Percentiles rank a stretch among this genome's conserved stretches.
These are phyloP conservation scores for Muscicapa striata DNA, from an alignment of 2,797 vertebrate genomes.

Conservation along the genomic window DNA sequence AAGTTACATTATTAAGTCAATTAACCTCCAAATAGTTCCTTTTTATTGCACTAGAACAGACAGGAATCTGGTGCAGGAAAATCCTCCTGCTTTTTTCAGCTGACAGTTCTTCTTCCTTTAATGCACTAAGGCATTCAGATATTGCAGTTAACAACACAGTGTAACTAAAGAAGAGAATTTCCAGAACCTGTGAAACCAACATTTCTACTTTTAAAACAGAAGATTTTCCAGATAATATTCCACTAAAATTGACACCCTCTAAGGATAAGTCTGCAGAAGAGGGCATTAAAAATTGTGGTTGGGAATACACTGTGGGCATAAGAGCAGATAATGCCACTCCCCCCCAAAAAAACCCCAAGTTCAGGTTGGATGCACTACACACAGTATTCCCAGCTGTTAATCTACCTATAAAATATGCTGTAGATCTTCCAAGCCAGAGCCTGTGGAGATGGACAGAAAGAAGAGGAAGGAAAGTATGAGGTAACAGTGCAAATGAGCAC, in stretches of 20 bases:
- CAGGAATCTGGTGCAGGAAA: neutral
- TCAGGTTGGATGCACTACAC: neutral
- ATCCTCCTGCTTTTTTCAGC: neutral
- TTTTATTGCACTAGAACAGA: neutral
- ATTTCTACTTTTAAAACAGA: neutral
- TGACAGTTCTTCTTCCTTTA: neutral
- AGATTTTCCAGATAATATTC: neutral
- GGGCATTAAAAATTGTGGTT: neutral
- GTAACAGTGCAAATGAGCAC: neutral
- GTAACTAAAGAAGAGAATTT: neutral
- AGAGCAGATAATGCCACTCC: neutral
- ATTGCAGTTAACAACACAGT: neutral
- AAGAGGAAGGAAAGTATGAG: neutral
- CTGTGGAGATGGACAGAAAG: neutral
- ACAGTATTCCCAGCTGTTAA: neutral
- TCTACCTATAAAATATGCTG: neutral
- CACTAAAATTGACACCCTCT: neutral
- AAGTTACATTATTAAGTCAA: neutral
- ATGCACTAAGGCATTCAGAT: neutral
- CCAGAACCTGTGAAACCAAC: neutral
- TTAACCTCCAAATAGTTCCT: neutral
- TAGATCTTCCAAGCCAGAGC: neutral
- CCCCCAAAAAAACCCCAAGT: accelerated
- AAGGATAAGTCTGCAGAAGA: neutral
- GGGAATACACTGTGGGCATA: neutral